Percentiles rank a stretch among this genome's conserved stretches.
phyloP scores from a whole-genome alignment of 2,888 invertebrate species.

The Hymenopus coronatus region DNA sequence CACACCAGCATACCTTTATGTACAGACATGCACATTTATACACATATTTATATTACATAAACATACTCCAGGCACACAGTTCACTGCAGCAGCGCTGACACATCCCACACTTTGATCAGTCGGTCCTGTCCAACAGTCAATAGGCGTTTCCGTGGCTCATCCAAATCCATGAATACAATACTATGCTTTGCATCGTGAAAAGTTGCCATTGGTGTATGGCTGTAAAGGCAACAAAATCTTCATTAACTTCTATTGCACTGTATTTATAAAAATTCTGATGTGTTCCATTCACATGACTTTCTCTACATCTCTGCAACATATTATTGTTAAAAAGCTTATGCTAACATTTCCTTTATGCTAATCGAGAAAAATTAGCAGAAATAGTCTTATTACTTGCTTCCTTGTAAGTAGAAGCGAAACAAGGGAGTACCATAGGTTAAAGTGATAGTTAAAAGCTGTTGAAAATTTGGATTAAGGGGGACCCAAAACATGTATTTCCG shows the following conservation, averaged over 20 bases:
- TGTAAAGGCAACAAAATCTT: constrained; percentile 48
- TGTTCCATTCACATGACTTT: too few species aligned
- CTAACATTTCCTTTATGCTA: too few species aligned
- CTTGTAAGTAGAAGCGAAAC: too few species aligned
- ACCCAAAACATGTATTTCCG: too few species aligned
- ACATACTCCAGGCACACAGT: not conserved
- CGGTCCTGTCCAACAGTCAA: constrained; percentile 94
- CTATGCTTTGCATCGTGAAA: constrained; percentile 95
- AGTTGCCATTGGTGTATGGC: constrained; percentile 86
- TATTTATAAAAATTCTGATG: not conserved
- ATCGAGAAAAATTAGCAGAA: too few species aligned
- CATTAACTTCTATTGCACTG: not conserved
- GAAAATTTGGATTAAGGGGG: too few species aligned
- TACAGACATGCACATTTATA: not conserved
- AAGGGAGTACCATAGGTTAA: too few species aligned
- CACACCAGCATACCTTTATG: not conserved
- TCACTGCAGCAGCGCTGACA: constrained; percentile 60
- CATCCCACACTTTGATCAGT: constrained; percentile 90
- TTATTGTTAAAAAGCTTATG: too few species aligned
- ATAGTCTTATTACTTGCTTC: too few species aligned
- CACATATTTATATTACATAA: not conserved
- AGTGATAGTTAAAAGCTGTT: too few species aligned
- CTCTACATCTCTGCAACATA: too few species aligned
- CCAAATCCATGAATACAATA: constrained; percentile 82
- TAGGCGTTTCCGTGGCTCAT: constrained; percentile 82